Evolutionary conservation across 2,113 vertebrate species (phyloP).

Genomic region (Onychostruthus taczanowskii): DNA sequence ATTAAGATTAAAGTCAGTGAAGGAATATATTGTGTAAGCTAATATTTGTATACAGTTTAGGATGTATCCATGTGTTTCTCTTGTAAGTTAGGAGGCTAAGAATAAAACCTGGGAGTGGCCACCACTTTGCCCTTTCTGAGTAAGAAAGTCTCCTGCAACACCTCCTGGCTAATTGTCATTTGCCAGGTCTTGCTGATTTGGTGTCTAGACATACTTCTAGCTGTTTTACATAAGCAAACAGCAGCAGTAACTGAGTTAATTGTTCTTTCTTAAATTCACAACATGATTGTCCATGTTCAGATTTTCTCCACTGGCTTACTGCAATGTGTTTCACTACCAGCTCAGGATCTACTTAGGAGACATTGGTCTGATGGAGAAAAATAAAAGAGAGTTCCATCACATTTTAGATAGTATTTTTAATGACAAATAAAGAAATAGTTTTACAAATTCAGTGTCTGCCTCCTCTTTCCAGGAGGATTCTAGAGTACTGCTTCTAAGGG

Average conservation of each 20-base stretch:
- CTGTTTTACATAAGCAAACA: neutral
- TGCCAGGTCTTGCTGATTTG: neutral
- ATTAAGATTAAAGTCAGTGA: neutral
- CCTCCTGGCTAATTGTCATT: neutral
- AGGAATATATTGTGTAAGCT: neutral
- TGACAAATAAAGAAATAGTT: neutral
- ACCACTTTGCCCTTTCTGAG: neutral
- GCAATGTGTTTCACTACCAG: neutral
- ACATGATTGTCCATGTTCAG: neutral
- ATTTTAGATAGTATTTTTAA: neutral
- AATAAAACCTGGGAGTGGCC: neutral
- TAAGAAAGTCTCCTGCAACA: neutral
- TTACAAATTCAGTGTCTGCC: neutral
- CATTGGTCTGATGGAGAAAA: fast-evolving
- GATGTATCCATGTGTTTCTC: neutral
- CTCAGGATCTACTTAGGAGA: neutral
- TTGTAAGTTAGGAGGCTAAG: neutral
- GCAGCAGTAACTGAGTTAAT: neutral
- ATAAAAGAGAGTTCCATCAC: neutral
- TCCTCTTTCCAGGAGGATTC: neutral
- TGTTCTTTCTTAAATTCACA: neutral
- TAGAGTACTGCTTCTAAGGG: neutral
- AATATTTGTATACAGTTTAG: neutral
- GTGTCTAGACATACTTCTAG: neutral
- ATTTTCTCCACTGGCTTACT: neutral